Percentiles rank a stretch among this genome's conserved stretches.
Evolutionary conservation across 2,113 vertebrate genomes (phyloP).

Genomic region (Thermophis baileyi): DNA sequence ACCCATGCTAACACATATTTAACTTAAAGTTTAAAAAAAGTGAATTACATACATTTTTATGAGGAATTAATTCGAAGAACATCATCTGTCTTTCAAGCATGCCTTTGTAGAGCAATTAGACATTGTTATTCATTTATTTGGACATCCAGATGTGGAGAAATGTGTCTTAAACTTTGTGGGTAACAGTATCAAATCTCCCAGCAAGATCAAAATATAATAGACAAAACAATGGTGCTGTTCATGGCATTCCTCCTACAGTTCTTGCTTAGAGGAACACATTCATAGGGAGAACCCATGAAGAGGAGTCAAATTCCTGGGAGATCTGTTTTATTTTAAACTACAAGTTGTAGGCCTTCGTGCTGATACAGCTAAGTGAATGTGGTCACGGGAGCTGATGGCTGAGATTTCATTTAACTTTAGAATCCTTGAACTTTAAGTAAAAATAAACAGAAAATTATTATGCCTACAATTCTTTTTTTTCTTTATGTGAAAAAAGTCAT

Average conservation of each 20-base stretch:
- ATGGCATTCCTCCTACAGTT: neutral
- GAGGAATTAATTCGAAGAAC: neutral
- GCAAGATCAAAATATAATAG: neutral
- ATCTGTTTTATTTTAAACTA: neutral
- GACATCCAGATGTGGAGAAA: neutral
- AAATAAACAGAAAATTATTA: neutral
- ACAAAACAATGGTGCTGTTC: neutral
- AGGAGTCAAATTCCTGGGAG: neutral
- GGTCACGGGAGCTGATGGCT: neutral
- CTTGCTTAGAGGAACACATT: neutral
- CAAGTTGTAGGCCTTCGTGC: neutral
- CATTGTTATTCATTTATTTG: neutral
- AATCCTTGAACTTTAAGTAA: neutral
- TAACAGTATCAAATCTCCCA: neutral
- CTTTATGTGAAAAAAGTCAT: neutral
- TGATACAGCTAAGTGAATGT: neutral
- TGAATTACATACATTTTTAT: neutral
- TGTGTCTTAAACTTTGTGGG: neutral
- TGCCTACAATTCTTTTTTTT: neutral
- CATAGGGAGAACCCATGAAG: neutral
- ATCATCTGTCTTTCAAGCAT: neutral
- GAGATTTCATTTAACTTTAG: neutral
- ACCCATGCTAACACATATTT: neutral
- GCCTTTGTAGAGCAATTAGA: neutral
- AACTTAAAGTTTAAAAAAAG: neutral